phyloP scores from a whole-genome alignment of 2,888 invertebrate species.

The Gymnocheta viridis region DNA sequence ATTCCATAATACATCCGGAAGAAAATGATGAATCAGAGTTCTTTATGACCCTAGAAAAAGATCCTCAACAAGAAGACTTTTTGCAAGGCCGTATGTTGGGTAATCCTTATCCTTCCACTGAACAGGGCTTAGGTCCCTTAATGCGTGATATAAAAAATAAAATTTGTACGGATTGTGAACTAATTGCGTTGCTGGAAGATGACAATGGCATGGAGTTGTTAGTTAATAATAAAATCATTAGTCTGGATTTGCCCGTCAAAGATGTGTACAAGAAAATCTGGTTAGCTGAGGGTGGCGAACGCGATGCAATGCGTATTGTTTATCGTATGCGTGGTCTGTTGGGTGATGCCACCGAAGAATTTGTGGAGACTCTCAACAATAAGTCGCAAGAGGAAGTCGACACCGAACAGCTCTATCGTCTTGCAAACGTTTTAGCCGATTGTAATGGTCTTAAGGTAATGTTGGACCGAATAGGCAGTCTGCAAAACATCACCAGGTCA shows the following conservation, averaged over 20 bases:
- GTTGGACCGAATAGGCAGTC: conserved; percentile 91
- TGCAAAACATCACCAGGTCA: conserved; percentile 93
- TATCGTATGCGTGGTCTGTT: conserved; percentile 98
- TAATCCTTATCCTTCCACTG: conserved; percentile 97
- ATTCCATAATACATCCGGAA: conserved; percentile 98
- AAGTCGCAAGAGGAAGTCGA: conserved; percentile 94
- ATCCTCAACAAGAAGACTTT: conserved; percentile 99
- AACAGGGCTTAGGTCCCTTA: conserved; percentile 96
- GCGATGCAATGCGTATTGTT: conserved; percentile 97
- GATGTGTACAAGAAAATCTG: conserved; percentile 93
- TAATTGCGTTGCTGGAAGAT: conserved; percentile 98
- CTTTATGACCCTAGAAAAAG: conserved; percentile 97
- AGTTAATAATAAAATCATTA: conserved; percentile 99
- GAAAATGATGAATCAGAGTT: conserved; percentile 99
- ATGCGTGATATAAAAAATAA: conserved; percentile 99
- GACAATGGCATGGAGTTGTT: conserved; percentile 99
- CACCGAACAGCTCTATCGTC: conserved; percentile 95
- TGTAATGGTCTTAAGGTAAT: conserved; percentile 90
- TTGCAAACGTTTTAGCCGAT: conserved; percentile 92
- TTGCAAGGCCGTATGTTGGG: conserved; percentile 97
- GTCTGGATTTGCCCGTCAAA: conserved; percentile 96
- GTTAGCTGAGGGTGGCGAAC: conserved; percentile 94
- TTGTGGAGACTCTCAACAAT: conserved; percentile 95
- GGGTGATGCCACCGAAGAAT: conserved; percentile 99
- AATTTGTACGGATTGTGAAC: conserved; percentile 98